A percentile compares a stretch with the other conserved stretches of the same genome.
Evolutionary conservation across 2,888 invertebrate species (phyloP).

Genomic region (Sycophila texana): DNA sequence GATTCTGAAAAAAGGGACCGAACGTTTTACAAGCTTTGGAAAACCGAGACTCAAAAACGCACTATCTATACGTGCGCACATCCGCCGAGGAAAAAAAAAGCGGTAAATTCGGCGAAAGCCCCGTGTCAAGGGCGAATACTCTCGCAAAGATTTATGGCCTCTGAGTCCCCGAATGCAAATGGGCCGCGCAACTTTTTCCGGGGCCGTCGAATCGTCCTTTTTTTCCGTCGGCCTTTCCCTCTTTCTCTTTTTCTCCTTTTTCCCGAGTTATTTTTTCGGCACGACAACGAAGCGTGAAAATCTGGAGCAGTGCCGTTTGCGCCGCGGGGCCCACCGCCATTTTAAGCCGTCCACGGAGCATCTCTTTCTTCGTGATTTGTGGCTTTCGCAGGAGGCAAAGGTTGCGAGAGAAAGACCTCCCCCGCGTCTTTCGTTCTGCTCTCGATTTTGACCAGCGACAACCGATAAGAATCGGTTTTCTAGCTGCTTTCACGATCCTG

Average conservation of each 20-base stretch:
- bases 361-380: slow-evolving; percentile 58
- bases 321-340: slow-evolving; percentile 7
- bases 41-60: too few relatives aligned
- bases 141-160: slow-evolving; percentile 22
- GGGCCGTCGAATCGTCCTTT: neutral
- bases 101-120: too few relatives aligned
- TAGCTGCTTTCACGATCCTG: too few relatives aligned
- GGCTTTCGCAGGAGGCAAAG: slow-evolving; percentile 24
- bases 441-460: neutral
- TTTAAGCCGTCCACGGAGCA: slow-evolving; percentile 40
- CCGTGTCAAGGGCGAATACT: too few relatives aligned
- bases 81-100: too few relatives aligned
- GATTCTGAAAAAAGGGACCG: too few relatives aligned
- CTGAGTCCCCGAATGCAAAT: slow-evolving; percentile 28
- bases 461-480: too few relatives aligned
- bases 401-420: neutral
- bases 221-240: slow-evolving; percentile 37
- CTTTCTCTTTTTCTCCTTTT: neutral
- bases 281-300: slow-evolving; percentile 67
- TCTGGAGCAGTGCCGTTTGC: slow-evolving; percentile 63
- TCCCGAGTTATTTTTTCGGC: slow-evolving; percentile 43
- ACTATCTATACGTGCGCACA: too few relatives aligned
- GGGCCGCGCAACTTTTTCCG: slow-evolving; percentile 21
- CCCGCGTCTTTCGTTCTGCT: slow-evolving; percentile 19
- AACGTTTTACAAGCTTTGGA: too few relatives aligned